Evolutionary conservation across 1,140 invertebrate genomes (phyloP).

Genomic region (Phenacoccus solenopsis): DNA sequence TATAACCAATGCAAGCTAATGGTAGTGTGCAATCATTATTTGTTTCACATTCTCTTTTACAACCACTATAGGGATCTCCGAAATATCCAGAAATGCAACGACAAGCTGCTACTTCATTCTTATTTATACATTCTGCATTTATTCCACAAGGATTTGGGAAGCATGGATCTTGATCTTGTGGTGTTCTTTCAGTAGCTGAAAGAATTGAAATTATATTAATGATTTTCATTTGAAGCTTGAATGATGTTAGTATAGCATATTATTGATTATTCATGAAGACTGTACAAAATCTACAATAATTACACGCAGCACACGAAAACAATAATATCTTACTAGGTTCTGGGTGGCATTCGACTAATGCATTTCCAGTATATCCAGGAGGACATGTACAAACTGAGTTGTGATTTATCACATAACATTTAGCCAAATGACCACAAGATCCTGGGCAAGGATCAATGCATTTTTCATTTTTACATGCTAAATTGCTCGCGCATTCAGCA

Average conservation of each 20-base stretch:
- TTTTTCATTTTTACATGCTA: slow-evolving; percentile 39
- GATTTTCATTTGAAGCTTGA: not conserved
- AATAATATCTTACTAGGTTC: slow-evolving; percentile 24
- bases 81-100: slow-evolving; percentile 36
- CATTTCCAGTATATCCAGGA: slow-evolving; percentile 40
- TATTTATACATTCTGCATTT: slow-evolving; percentile 35
- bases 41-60: slow-evolving; percentile 33
- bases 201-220: slow-evolving; percentile 16
- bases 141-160: slow-evolving; percentile 35
- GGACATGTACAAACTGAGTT: slow-evolving; percentile 44
- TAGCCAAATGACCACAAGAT: slow-evolving; percentile 40
- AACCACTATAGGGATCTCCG: slow-evolving; percentile 38
- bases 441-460: slow-evolving; percentile 42
- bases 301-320: no score
- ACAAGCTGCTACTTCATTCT: slow-evolving; percentile 33
- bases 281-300: not conserved
- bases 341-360: slow-evolving; percentile 33
- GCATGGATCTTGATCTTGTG: slow-evolving; percentile 30
- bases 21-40: slow-evolving; percentile 40
- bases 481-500: slow-evolving; percentile 39
- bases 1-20: slow-evolving; percentile 38
- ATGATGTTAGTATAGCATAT: not conserved
- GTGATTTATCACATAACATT: slow-evolving; percentile 43
- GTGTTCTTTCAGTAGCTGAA: slow-evolving; percentile 30
- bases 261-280: not conserved